Conservation (phyloP, 2,888 invertebrate species). For the Cerastis leucographa region DNA sequence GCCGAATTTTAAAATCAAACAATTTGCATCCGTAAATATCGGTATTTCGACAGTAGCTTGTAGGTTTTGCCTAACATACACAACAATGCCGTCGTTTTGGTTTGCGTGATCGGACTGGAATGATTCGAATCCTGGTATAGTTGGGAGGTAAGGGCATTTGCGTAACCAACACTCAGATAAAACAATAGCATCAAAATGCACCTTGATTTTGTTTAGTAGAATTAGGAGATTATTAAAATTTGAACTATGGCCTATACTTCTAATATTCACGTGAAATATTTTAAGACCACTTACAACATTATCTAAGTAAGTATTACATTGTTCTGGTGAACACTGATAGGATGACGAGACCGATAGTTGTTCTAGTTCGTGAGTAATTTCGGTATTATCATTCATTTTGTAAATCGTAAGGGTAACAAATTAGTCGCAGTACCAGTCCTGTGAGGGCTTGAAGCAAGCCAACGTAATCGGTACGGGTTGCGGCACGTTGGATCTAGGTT, state of each 20-base stretch:
- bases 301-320: background rate
- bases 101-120: too few species aligned
- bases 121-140: too few species aligned
- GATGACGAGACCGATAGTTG: background rate
- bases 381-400: background rate
- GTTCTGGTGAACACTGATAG: conserved; percentile 1
- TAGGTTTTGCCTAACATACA: too few species aligned
- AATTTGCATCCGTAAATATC: too few species aligned
- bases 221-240: background rate
- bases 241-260: background rate
- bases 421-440: background rate
- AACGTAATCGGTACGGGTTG: background rate
- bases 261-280: background rate
- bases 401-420: background rate
- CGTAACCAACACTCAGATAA: too few species aligned
- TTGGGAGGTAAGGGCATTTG: too few species aligned
- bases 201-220: too few species aligned
- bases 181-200: too few species aligned
- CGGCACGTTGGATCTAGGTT: background rate
- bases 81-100: too few species aligned
- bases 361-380: background rate
- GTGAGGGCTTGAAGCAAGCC: background rate
- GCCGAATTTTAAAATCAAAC: too few species aligned
- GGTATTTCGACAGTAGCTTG: too few species aligned
- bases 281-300: background rate